Base-by-base conservation (phyloP, 2,797 vertebrate genomes). In the Scolopax bukidnonensis region DNA sequence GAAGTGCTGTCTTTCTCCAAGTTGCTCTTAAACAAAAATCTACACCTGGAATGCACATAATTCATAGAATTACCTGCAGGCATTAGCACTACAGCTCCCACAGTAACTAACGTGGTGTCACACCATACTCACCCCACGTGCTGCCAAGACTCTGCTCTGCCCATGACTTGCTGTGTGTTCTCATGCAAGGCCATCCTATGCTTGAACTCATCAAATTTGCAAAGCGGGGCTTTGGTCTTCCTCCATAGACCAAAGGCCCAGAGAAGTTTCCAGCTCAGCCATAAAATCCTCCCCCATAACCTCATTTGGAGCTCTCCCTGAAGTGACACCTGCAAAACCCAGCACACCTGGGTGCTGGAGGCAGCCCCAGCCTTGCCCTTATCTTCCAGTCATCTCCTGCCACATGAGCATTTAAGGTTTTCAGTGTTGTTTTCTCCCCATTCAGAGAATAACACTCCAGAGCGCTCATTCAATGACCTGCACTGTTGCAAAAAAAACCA, bases 51-150 rank as follows among this genome's bases (percentile, higher is more conserved):
- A 60, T 2, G 8, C 23, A 38, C 2, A 1, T 14, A 45, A 54
- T 47, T 48, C 27, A 47, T 47, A 40, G 3, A 16, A 8, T 57
- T 53, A 20, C 38, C n/a, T 3, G 9, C 0, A 1, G 14, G 12
- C 7, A 6, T 38, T 19, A 50, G 56, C 33, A 30, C 23, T 6
- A 8, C 33, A 0, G 0, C 9, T 79, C 63, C 50, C 77, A 65
- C 2, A 3, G 47, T 48, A 48, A 48, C 11, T 18, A 53, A 10
- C 5, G 2, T 2, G 12, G 18, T 33, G 33, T 16, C 41, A 28
- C 32, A 7, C 0, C 14, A 10, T 4, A 15, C 13, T 70, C 36
- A 7, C n/a, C 27, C 53, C 40, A 28, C 1, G 0, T 7, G 18
- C 50, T 60, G 41, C 36, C 30, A 27, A 28, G 67, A 6, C 32